phyloP scores from a whole-genome alignment of 2,113 vertebrate species.

The Malaclemys terrapin region DNA sequence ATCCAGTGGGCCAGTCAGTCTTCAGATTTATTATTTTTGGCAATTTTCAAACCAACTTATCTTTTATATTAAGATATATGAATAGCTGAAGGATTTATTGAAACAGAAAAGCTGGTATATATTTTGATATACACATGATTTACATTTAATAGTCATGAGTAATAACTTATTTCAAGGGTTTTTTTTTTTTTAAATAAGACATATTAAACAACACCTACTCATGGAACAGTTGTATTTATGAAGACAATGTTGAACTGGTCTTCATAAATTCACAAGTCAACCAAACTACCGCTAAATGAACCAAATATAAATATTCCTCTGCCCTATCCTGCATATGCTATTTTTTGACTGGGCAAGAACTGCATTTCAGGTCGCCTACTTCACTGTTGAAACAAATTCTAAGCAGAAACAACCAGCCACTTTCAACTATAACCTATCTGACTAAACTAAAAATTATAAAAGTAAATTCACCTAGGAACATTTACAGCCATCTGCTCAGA shows the following conservation, averaged over 20 bases:
- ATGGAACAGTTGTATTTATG: neutral
- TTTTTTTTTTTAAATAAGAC: neutral
- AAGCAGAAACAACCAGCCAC: slow-evolving; percentile 59
- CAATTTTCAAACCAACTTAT: neutral
- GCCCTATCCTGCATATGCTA: rapidly evolving
- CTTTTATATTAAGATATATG: neutral
- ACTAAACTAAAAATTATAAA: slow-evolving; percentile 49
- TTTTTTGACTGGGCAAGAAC: slow-evolving; percentile 38
- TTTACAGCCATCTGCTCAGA: slow-evolving; percentile 74
- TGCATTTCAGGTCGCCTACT: slow-evolving; percentile 4
- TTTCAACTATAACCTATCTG: slow-evolving; percentile 32
- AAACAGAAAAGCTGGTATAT: neutral
- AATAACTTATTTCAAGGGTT: neutral
- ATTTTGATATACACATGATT: neutral
- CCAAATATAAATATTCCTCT: neutral
- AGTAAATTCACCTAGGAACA: slow-evolving; percentile 68
- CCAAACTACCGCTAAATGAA: neutral
- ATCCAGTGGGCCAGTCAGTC: neutral
- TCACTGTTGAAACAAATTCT: slow-evolving; percentile 41
- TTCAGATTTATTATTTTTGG: neutral
- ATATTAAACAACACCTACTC: neutral
- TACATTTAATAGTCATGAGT: neutral
- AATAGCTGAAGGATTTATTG: neutral
- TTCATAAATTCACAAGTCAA: neutral
- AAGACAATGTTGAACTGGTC: neutral